Evolutionary conservation across 2,888 invertebrate species (phyloP).

Genomic region (Ochropacha duplaris): DNA sequence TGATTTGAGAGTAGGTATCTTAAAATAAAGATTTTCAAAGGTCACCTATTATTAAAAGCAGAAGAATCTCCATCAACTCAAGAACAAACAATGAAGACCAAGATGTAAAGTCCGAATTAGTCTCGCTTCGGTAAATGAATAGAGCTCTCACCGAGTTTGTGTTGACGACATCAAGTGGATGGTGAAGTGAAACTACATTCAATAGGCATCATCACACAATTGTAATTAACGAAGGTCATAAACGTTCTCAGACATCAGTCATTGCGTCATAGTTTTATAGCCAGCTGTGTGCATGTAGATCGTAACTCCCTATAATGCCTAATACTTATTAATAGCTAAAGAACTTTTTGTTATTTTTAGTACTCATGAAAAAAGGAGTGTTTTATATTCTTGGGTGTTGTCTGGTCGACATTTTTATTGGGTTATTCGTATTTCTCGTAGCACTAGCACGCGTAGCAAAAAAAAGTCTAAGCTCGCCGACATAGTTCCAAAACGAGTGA

Average conservation of each 20-base stretch:
- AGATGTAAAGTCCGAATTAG: background rate
- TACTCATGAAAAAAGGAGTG: background rate
- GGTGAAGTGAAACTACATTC: background rate
- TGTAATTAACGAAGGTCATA: background rate
- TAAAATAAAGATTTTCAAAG: no score
- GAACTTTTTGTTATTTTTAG: background rate
- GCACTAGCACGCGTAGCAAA: background rate
- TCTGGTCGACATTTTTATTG: background rate
- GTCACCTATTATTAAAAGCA: no score
- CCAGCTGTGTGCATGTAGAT: slow-evolving; percentile 1
- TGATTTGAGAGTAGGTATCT: no score
- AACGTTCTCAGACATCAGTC: background rate
- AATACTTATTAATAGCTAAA: background rate
- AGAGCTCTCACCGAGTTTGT: background rate
- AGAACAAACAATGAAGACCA: no score
- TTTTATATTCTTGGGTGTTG: background rate
- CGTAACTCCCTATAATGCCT: background rate
- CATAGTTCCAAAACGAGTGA: background rate
- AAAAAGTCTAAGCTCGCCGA: background rate
- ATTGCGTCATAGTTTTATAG: background rate
- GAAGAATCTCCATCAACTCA: no score
- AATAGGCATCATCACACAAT: background rate
- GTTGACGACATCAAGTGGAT: background rate
- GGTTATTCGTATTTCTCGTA: background rate
- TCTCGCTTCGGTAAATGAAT: background rate